Evolutionary conservation across 1,140 invertebrate species (phyloP), one percentile per base, ranked within the genome.

Genomic region (Vollenhovia emeryi): DNA sequence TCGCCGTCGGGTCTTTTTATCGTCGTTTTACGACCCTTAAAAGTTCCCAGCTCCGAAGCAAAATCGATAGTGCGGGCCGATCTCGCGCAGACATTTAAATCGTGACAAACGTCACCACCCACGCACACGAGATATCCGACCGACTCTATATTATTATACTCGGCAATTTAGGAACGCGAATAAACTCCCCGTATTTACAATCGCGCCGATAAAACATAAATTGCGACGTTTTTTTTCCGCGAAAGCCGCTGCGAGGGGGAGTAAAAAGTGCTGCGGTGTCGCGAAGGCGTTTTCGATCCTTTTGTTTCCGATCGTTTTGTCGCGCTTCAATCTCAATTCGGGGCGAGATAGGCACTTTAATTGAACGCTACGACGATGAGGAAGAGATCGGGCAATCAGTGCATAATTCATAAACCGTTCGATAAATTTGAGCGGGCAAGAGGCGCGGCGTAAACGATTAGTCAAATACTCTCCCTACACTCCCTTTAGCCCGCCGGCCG

Each of bases 71-170:
- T 68, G 68, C 66, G 86, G 45, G 30, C 79, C 88, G 90, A 91
- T 92, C 91, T 85, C 73, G 86, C 68, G 84, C 5, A 71, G 55
- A 78, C 86, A 84, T 85, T 90, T 89, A 90, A 88, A 88, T 74
- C 86, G 88, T 90, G 86, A 90, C 89, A 90, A 90, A 90, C 76
- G 84, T 89, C 88, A 86, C 79, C 89, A 84, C 89, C 89, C 86
- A 90, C 89, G 86, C 84, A 13, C 60, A 48, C 79, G 15, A 66
- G 88, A 89, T 89, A 89, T 78, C 88, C 59, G 62, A 69, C 59
- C 85, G 80, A 64, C 62, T 82, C 80, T 85, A 75, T 75, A 80
- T 89, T 84, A 83, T 87, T 79, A 57, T 87, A 30, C 71, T 33
- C 33, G 59, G 73, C 85, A 57, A 89, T 90, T 89, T 90, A 89